Conservation (phyloP, 2,797 vertebrate species). For the Neoniphon sammara region DNA sequence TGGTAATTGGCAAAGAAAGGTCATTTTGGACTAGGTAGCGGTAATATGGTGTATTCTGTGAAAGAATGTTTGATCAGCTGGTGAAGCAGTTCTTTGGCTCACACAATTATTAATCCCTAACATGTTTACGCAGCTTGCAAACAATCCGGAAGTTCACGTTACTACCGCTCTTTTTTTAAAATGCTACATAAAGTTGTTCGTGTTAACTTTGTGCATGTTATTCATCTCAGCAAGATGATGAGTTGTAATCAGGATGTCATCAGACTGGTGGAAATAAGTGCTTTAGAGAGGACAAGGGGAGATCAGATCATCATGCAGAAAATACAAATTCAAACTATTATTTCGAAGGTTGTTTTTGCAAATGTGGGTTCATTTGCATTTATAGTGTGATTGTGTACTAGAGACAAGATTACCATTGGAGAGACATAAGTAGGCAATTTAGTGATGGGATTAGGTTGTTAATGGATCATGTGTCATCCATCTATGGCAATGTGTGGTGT, state of each 20-base stretch:
- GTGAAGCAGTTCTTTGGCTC: constrained; percentile 57
- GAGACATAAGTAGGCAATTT: constrained; percentile 35
- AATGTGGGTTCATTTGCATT: constrained; percentile 47
- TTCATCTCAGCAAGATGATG: constrained; percentile 51
- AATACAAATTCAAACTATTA: constrained; percentile 9
- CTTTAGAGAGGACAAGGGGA: constrained; percentile 3
- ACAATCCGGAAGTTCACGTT: constrained; percentile 33
- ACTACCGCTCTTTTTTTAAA: neutral
- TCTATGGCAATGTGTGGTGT: constrained; percentile 7
- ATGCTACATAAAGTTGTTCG: constrained; percentile 33
- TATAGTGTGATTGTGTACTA: constrained; percentile 31
- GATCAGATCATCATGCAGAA: constrained; percentile 18
- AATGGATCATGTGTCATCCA: constrained; percentile 24
- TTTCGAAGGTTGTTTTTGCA: constrained; percentile 24
- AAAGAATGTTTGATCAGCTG: constrained; percentile 64
- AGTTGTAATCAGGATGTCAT: constrained; percentile 11
- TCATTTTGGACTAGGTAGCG: constrained; percentile 50
- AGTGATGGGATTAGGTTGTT: constrained; percentile 9
- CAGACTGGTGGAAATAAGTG: constrained; percentile 12
- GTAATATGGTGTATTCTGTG: constrained; percentile 22
- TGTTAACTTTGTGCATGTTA: constrained; percentile 9
- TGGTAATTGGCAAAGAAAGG: constrained; percentile 70
- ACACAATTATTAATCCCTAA: constrained; percentile 28
- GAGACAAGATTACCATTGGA: constrained; percentile 17
- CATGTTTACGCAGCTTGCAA: constrained; percentile 65